Evolutionary conservation across 1,140 invertebrate species (phyloP), one percentile per base, ranked within the genome.

Genomic region (Euwallacea similis): DNA sequence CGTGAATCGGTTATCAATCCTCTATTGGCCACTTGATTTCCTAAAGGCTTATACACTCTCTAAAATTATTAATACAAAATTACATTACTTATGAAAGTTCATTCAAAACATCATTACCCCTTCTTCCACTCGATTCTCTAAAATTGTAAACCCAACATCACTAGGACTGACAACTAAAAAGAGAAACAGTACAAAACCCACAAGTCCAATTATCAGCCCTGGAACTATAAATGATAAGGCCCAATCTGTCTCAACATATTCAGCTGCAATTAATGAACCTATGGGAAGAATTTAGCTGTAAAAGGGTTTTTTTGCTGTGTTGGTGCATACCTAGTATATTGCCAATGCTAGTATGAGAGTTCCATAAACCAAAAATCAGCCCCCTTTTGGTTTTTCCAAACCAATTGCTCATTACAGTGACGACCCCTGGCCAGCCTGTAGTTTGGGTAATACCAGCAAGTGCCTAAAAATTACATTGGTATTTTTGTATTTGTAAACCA

Each of bases 341-440:
- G 42, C 97, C 97, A 9, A 98, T 86, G 0, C 94, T 97, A 0
- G 96, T 98, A 76, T 98, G 96, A 0, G 96, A 96, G 83, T 98
- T 98, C 96, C 87, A 99, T 10, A 98, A 86, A 10, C 97, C 97
- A 83, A 98, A 98, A 73, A 98, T 96, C 7, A 98, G 83, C 16
- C 97, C 96, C 81, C 89, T 85, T 81, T 95, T 95, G 15, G 89
- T 87, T 83, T 93, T 96, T 0, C 95, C 96, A 84, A 96, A 98
- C 97, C 97, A 99, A 79, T 98, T 96, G 9, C 93, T 93, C 16
- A 99, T 89, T 8, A 94, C 90, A 9, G 96, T 90, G 0, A 99
- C 95, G 0, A 98, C 96, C 58, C 94, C 94, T 0, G 96, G 93
- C 93, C 93, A 95, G 59, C 79, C 96, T 13, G 94, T 93, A 0